Evolutionary conservation across 2,113 vertebrate species (phyloP), one percentile per base, ranked within the genome.

Genomic region (Morone chrysops): DNA sequence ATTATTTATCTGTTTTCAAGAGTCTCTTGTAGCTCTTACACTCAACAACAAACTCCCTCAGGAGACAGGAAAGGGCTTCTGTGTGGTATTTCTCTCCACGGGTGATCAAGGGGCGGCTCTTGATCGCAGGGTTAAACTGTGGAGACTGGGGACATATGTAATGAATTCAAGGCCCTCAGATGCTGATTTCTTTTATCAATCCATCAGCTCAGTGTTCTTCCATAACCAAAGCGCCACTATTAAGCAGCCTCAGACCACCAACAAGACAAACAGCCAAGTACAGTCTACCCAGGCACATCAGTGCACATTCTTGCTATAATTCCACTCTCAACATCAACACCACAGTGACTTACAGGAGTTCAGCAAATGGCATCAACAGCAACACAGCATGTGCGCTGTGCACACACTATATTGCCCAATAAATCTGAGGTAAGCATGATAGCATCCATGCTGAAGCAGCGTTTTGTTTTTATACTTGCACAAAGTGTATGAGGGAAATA

Each of bases 201-300:
- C 86, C 86, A 81, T 69, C 63, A 83, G 67, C 87, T 89, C 84
- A 71, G 51, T 74, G 62, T 86, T 84, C 87, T 84, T 87, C 87
- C 78, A 89, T 36, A 80, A 91, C 86, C 84, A 78, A 90, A 92
- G 85, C 78, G 54, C 84, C 74, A 65, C 73, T 87, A 85, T 84
- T 89, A 86, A 90, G 81, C 45, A 85, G 85, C 90, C 82, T 89
- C 83, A 92, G 82, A 91, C 86, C 85, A 74, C 84, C 89, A 91
- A 81, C 90, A 78, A 90, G 82, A 90, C 70, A 72, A 81, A 88
- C 90, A 85, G 76, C 79, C 73, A 60, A 80, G 81, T 75, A 60
- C 81, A 82, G 79, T 80, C 87, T 83, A 70, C 65, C 13, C 48
- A 31, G 69, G 68, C 72, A 83, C 87, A 86, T 89, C 68, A 20